Evolutionary conservation across 2,797 vertebrate species (phyloP), one percentile per base, ranked within the genome.

Genomic region (Acanthiza pusilla): DNA sequence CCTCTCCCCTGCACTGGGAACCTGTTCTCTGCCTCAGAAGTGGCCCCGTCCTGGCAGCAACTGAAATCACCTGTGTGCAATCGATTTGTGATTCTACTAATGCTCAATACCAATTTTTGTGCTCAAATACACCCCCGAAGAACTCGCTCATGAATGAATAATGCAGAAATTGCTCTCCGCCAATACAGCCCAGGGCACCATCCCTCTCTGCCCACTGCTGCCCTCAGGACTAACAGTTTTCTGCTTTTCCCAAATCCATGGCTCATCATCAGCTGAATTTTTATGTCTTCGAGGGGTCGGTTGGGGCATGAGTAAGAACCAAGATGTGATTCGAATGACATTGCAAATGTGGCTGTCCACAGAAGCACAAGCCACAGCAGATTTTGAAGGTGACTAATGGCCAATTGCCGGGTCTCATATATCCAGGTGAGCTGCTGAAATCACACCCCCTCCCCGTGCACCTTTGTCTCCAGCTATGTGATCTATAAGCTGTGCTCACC

Each of bases 341-440:
- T 17, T 70, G 60, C 57, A 89, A 85, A 84, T 40, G 27, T 2
- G 2, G 26, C 38, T 57, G 58, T 53, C 40, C 3, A 0, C 21
- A 38, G 85, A 85, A 91, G 34, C 67, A 85, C 57, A 57, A 85
- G 71, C 70, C 80, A 81, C 61, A 22, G 54, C 61, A 80, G 84
- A 58, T 74, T 75, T 61, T 88, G 68, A 63, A 76, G 85, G 54
- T 80, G 94, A 93, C 81, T 63, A 73, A 95, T 15, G 27, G 78
- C 58, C 62, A 20, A 9, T 61, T 55, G 83, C 85, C 91, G 78
- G 40, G 54, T 83, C 66, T 93, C 45, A 53, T 89, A 72, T 71
- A 72, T 51, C 63, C 78, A 84, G 85, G 85, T 80, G 36, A 90
- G 68, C 21, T 91, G 94, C 42, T 95, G 82, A 85, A 85, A 79